Base-by-base conservation (phyloP, 2,888 invertebrate species). In the Lutraria lutraria region DNA sequence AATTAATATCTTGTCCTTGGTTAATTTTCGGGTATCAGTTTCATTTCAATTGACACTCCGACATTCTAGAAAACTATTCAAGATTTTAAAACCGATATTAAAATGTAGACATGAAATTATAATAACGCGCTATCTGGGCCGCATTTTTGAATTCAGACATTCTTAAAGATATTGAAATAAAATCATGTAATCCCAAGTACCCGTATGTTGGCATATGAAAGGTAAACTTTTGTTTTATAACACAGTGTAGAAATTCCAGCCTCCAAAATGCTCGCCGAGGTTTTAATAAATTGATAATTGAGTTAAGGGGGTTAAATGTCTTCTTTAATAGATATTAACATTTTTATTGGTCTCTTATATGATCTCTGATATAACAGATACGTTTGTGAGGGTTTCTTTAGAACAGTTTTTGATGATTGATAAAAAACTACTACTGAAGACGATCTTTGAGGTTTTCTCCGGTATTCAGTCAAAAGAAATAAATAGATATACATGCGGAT, bases 311-410 rank as follows among this genome's bases (percentile, higher is more conserved):
- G 4, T 43, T 25, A 68, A 68, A 79, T 21, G 79, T 79, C 43
- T 79, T 79, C 31, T 31, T 31, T 34, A 79, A 13, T 29, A 34
- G 79, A 79, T 79, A 8, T 31, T 79, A 79, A 34, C 79, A 52
- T 79, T 79, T 79, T 79, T 79, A 34, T 79, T 79, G 34, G 79
- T n/a, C 16, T 12, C 79, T 79, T 34, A 79, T 16, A 34, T 52
- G 79, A 79, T 79, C 79, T 79, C 19, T 52, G 79, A 79, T 79
- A 52, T 34, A 79, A 31, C 15, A 21, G 52, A 68, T 68, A 68
- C n/a, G 25, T 25, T 68, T 68, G 63, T 10, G 0, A n/a, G 25
- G 63, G n/a, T 68, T 68, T n/a, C 63, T 68, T 25, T 68, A 15
- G 16, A 56, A 68, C 13, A 12, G 63, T 8, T 68, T 21, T 68